These are phyloP conservation scores for Platygyra sinensis DNA, from an alignment of 64 coral and sea anemone species.

Conservation along the genomic window DNA sequence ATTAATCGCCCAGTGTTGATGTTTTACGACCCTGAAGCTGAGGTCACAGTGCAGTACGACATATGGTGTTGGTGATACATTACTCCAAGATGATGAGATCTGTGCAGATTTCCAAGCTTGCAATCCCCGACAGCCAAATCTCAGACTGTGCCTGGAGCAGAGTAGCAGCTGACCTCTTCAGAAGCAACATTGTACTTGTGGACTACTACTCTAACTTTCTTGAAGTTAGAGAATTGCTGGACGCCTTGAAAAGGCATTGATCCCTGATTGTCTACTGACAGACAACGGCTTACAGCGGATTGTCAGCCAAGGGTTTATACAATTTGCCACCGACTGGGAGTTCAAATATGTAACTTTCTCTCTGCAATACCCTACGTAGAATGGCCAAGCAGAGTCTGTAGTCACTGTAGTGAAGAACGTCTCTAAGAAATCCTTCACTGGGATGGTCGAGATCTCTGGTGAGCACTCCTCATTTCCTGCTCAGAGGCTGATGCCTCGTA, in stretches of 20 bases:
- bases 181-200: not conserved
- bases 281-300: slow-evolving; percentile 70
- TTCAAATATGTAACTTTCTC: slow-evolving; percentile 44
- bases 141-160: slow-evolving; percentile 20
- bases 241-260: not conserved
- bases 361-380: slow-evolving; percentile 39
- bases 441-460: slow-evolving; percentile 57
- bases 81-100: not conserved
- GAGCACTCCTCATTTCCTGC: slow-evolving; percentile 49
- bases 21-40: not conserved
- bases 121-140: not conserved
- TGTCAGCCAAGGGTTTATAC: slow-evolving; percentile 38
- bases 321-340: slow-evolving; percentile 52
- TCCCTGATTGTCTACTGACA: slow-evolving; percentile 16
- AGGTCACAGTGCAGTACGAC: not conserved
- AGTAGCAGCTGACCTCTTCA: not conserved
- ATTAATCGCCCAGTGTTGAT: not conserved
- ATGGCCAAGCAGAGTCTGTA: slow-evolving; percentile 23
- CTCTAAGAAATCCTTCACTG: slow-evolving; percentile 28
- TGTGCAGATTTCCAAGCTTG: not conserved
- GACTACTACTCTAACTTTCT: not conserved
- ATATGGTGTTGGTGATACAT: no score
- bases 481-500: slow-evolving; percentile 54
- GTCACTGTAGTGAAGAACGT: slow-evolving; percentile 36
- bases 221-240: not conserved